Base-by-base conservation (phyloP, 2,113 vertebrate species). In the Burhinus bistriatus region DNA sequence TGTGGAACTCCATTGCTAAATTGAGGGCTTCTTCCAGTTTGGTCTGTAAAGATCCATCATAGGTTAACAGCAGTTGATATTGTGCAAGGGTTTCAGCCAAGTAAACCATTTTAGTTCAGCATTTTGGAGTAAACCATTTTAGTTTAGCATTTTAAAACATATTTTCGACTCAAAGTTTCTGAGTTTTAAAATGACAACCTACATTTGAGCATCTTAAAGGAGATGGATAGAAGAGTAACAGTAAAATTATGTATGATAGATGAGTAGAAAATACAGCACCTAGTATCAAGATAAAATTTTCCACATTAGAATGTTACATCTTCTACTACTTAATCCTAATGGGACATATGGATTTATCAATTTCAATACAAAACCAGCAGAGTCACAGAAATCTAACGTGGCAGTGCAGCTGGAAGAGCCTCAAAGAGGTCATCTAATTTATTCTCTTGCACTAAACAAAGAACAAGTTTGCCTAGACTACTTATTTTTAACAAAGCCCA, bases 21-120 rank as follows among this genome's bases (percentile, higher is more conserved):
- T 72, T 98, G 91, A 99, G 98, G 10, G 99, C 99, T 95, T 99
- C 99, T 96, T 99, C 99, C 96, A 99, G 98, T 98, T 99, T 99
- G 91, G 97, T 96, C 99, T 99, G 97, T 9, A 92, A 97, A 91
- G 96, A 95, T 66, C 72, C 44, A 22, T 80, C 61, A 94, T 83
- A 62, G 76, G 76, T 96, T 80, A 98, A 87, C 42, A 87, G 87
- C 54, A 71, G 83, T 14, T 82, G 66, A 94, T 91, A 87, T 12
- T 92, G 69, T 82, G 89, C 77, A 84, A 51, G 26, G n/a, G 45
- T 20, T 86, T 91, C 59, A 59, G 91, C 75, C 89, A 93, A 95
- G 40, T 70, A 87, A 90, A 84, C 65, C 40, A 95, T 87, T 94
- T 95, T 58, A 84, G 70, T 69, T 91, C 49, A 91, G 49, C 49